Conservation (phyloP, 2,888 invertebrate genomes). For the Microplitis deprimator region DNA sequence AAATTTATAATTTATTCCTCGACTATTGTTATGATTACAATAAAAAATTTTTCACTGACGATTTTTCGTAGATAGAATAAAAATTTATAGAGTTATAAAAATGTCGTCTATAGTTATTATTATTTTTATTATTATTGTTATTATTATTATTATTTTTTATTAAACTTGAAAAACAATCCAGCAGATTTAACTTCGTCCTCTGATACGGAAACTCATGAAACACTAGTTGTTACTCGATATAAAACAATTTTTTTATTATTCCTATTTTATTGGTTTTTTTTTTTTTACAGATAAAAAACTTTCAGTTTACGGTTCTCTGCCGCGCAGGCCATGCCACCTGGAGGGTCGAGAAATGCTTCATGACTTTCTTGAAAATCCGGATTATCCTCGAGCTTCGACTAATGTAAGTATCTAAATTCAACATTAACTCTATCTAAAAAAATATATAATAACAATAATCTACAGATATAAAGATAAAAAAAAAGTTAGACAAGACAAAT, state of each 20-base stretch:
- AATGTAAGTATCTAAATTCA: conserved; percentile 58
- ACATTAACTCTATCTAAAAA: conserved; percentile 7
- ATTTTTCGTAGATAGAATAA: background rate
- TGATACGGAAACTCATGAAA: conserved; percentile 32
- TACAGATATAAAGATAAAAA: background rate
- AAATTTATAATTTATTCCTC: no score
- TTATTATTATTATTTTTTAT: background rate
- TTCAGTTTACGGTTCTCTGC: conserved; percentile 64
- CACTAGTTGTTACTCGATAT: conserved; percentile 48
- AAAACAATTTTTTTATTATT: conserved; percentile 42
- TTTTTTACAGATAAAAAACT: conserved; percentile 64
- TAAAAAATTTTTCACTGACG: background rate
- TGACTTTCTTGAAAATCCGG: conserved; percentile 61
- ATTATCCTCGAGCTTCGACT: conserved; percentile 64
- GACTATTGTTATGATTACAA: no score
- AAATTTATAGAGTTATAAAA: conserved; percentile 5
- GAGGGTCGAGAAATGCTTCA: conserved; percentile 64
- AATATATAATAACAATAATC: conserved; percentile 19
- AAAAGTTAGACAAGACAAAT: background rate
- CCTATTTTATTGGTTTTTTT: background rate
- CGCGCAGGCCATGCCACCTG: conserved; percentile 63
- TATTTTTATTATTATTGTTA: background rate
- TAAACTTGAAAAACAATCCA: no score
- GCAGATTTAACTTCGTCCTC: background rate
- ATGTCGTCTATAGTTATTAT: background rate